phyloP scores from a whole-genome alignment of 1,140 invertebrate species.

The Archivesica marissinica region DNA sequence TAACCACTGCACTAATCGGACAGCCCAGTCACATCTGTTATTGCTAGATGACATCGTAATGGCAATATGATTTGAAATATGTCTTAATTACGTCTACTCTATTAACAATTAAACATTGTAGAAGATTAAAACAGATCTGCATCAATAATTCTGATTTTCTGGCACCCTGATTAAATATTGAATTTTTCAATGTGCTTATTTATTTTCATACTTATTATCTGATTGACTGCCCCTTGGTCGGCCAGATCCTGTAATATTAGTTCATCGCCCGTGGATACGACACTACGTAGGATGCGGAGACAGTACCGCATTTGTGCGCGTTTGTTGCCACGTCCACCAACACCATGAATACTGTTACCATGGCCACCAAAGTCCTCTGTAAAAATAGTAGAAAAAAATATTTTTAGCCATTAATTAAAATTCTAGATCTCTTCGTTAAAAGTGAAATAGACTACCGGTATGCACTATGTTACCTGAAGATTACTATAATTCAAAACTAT shows the following conservation, averaged over 20 bases:
- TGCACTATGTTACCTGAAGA: too few relatives aligned
- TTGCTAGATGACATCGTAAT: too few relatives aligned
- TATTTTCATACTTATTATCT: conserved; percentile 78
- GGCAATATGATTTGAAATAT: background rate
- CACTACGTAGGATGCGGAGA: conserved; percentile 80
- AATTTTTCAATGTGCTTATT: background rate
- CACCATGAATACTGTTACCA: conserved; percentile 84
- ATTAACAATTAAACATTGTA: background rate
- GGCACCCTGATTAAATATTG: too few relatives aligned
- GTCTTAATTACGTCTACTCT: background rate
- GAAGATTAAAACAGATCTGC: background rate
- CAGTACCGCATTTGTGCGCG: conserved; percentile 83
- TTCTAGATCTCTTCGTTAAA: too few relatives aligned
- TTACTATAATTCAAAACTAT: too few relatives aligned
- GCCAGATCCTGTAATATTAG: conserved; percentile 80
- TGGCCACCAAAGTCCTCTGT: conserved; percentile 82
- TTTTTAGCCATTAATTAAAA: too few relatives aligned
- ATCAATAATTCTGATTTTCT: too few relatives aligned
- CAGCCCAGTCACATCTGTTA: too few relatives aligned
- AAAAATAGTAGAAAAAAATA: conserved; percentile 24
- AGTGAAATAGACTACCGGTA: too few relatives aligned
- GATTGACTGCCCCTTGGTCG: conserved; percentile 83
- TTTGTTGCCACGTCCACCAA: conserved; percentile 83
- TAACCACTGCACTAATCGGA: too few relatives aligned
- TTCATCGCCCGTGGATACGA: conserved; percentile 81